phyloP scores from a whole-genome alignment of 1,140 invertebrate species.

The Pseudomyrmex concolor region DNA sequence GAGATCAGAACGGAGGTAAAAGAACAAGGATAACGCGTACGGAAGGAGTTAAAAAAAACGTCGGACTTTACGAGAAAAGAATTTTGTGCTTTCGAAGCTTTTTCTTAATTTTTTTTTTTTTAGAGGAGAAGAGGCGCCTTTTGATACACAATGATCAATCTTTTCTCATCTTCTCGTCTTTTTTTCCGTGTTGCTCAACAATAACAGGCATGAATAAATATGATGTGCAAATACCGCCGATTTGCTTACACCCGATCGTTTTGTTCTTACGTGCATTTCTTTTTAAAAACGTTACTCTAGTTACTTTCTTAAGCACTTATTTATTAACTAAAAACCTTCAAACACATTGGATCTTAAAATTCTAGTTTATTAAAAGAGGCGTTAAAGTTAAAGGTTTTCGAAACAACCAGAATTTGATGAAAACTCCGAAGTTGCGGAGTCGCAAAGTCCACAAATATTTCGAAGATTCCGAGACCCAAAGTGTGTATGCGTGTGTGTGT shows the following conservation, averaged over 20 bases:
- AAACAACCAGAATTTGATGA: too few species aligned
- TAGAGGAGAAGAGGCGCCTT: not conserved
- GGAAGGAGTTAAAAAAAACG: conserved; percentile 21
- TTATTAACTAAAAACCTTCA: too few species aligned
- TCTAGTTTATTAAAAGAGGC: too few species aligned
- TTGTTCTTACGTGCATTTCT: too few species aligned
- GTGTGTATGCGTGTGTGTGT: too few species aligned
- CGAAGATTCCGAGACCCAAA: too few species aligned
- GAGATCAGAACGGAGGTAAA: conserved; percentile 49
- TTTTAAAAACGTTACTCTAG: too few species aligned
- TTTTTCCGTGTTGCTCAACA: conserved; percentile 3
- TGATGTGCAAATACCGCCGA: conserved; percentile 4
- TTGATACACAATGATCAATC: conserved; percentile 53
- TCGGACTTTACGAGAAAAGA: conserved; percentile 25
- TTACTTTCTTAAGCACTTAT: too few species aligned
- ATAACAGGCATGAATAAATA: conserved; percentile 28
- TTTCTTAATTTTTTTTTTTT: conserved; percentile 25
- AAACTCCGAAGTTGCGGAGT: too few species aligned
- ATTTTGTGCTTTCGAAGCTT: conserved; percentile 40
- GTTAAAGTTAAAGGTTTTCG: too few species aligned
- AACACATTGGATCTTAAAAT: too few species aligned
- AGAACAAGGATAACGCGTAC: conserved; percentile 52
- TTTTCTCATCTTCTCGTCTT: conserved; percentile 9
- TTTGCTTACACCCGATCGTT: conserved; percentile 4
- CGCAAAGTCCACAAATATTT: too few species aligned